Base-by-base conservation (phyloP, 2,797 vertebrate species). In the Myotis findleyi region DNA sequence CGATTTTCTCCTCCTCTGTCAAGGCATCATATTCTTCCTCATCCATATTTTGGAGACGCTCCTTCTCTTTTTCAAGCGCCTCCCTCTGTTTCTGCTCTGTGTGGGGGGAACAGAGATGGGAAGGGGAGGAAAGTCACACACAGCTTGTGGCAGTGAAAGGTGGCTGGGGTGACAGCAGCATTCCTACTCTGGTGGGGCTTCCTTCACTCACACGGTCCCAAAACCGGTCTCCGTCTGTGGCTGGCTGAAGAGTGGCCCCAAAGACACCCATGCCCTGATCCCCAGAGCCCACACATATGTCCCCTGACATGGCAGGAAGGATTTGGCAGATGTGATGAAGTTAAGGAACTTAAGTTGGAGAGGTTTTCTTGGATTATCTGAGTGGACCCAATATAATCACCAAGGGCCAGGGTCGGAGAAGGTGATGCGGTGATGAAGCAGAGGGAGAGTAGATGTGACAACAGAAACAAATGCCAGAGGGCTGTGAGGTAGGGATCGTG, bases 21-120 rank as follows among this genome's bases (percentile, higher is more conserved):
- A 99, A 97, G 51, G 98, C 98, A 0, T 99, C 98, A 6, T 99
- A 99, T 25, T 98, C 97, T 0, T 99, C 99, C 71, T 99, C 99
- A 76, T 99, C 98, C 97, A 99, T 97, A 33, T 98, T 98, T 96
- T 97, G 97, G 82, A 99, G 92, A 62, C 36, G 95, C 47, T 95
- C 93, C 87, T 98, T 98, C 87, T 98, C 98, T 76, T 30, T 98
- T 13, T 97, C 93, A 30, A 94, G 8, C 1, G 51, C 86, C 81
- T 97, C 94, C 85, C 98, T 97, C 92, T 0, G 93, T 92, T 98
- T 97, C 90, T 79, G 8, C 66, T 96, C 98, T 97, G 98, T 97
- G 98, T 1, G 88, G 81, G 53, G 53, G 47, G 38, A 57, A 66
- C 38, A 71, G 27, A 88, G 44, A 68, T 0, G 12, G 59, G 18